These are phyloP conservation scores for Lepidochrysops patricia DNA, from an alignment of 2,888 invertebrate genomes.

Conservation along the genomic window DNA sequence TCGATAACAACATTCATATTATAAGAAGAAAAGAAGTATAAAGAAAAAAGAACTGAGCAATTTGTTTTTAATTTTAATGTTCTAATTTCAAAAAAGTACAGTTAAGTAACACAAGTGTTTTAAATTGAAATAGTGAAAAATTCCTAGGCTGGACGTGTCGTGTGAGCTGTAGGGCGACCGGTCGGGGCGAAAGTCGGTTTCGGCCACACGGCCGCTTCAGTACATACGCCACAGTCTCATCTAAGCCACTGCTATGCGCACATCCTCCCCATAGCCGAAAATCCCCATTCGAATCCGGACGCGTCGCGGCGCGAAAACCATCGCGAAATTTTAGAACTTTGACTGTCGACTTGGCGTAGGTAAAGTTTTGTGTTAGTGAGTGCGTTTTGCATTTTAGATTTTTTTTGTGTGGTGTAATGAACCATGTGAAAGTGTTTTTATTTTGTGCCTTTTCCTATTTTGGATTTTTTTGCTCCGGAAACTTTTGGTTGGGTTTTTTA, in stretches of 20 bases:
- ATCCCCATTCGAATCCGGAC: slow-evolving; percentile 50
- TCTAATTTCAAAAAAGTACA: background rate
- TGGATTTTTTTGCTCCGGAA: slow-evolving; percentile 69
- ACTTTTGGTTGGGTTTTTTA: slow-evolving; percentile 62
- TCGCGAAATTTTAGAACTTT: slow-evolving; percentile 43
- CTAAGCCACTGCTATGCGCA: slow-evolving; percentile 72
- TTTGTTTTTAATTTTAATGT: background rate
- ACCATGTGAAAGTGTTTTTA: slow-evolving; percentile 60
- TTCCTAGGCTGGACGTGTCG: slow-evolving; percentile 42
- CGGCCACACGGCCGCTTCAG: slow-evolving; percentile 61
- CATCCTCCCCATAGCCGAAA: slow-evolving; percentile 73
- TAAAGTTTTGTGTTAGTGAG: slow-evolving; percentile 67
- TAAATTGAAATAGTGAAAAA: slow-evolving; percentile 39
- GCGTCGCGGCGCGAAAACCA: slow-evolving; percentile 53
- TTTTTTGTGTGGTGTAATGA: slow-evolving; percentile 55
- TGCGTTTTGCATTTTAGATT: slow-evolving; percentile 51
- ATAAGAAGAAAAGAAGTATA: too few species aligned
- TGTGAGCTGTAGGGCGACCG: slow-evolving; percentile 67
- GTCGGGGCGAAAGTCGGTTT: slow-evolving; percentile 71
- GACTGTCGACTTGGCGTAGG: slow-evolving; percentile 61
- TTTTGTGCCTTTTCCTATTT: slow-evolving; percentile 68
- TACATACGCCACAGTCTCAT: slow-evolving; percentile 66
- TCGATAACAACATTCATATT: background rate
- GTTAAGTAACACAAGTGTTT: slow-evolving; percentile 32
- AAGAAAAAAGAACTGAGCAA: too few species aligned